Evolutionary conservation across 1,140 invertebrate species (phyloP), one percentile per base, ranked within the genome.

Genomic region (Drosophila suzukii): DNA sequence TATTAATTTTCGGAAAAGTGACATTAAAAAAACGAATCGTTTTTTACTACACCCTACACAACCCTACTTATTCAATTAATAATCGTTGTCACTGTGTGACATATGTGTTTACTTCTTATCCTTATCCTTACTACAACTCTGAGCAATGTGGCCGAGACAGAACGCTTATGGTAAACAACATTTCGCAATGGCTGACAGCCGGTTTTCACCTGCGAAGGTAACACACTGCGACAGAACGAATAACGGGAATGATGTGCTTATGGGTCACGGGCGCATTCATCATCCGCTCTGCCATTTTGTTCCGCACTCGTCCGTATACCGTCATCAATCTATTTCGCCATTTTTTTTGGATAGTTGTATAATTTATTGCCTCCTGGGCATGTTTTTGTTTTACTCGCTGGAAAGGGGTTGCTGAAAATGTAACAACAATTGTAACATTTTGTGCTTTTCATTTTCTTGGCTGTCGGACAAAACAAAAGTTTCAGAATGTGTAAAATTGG

Each of bases 311-410:
- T 60, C 59, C 59, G 44, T 58, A 41, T 39, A 43, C 49, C 81
- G 79, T 88, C 84, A 88, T 88, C 83, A 88, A 83, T 88, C 83
- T 88, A 62, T 73, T 72, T 67, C 39, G 34, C 39, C 15, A 36
- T 13, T 59, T 65, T n/a, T 67, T 75, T 74, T 55, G 44, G 7
- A 70, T 71, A 71, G 65, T 71, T 50, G 39, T 41, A 38, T 46
- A 76, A 81, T 86, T 86, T 85, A 78, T 72, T 67, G 75, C 71
- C 63, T 57, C 51, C 57, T 63, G 65, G 49, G 59, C 51, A 60
- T 59, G 24, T 53, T 50, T 53, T 44, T 49, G 46, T 49, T 57
- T 54, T 30, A n/a, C 43, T 27, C 51, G 17, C 34, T 50, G 53
- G 24, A 44, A 67, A 56, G 65, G 50, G 51, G 62, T 47, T 62